Conservation (phyloP, 53 echinoderm and acorn worm species). For the Henricia sp. region DNA sequence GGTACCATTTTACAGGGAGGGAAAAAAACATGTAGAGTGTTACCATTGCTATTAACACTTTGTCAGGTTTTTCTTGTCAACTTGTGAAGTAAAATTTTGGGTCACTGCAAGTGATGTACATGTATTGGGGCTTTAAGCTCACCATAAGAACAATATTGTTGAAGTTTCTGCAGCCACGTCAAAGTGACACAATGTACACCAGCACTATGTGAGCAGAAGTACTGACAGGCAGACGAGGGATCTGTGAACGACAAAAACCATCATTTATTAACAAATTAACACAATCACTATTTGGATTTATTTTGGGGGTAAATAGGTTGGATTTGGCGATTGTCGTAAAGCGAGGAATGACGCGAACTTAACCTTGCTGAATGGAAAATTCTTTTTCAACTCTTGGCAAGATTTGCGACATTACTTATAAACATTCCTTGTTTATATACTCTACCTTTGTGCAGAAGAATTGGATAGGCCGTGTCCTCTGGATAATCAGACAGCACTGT, state of each 20-base stretch:
- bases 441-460: conserved; percentile 84
- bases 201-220: conserved; percentile 93
- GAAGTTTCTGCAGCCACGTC: conserved; percentile 90
- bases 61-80: too few species aligned
- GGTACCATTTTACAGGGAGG: too few species aligned
- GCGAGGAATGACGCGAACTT: neutral
- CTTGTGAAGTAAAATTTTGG: too few species aligned
- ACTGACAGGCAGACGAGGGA: conserved; percentile 63
- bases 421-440: neutral
- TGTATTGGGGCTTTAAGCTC: too few species aligned
- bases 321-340: neutral
- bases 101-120: too few species aligned
- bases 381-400: neutral
- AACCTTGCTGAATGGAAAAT: neutral
- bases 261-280: too few species aligned
- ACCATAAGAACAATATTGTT: conserved; percentile 80
- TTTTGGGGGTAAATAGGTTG: too few species aligned
- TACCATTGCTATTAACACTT: too few species aligned
- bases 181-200: conserved; percentile 83
- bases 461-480: conserved; percentile 79
- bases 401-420: neutral
- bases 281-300: too few species aligned
- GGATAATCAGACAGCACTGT: conserved; percentile 69
- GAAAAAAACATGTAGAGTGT: too few species aligned
- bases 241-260: too few species aligned